Percentiles rank a stretch among this genome's conserved stretches.
These are phyloP conservation scores for Drosophila meridionalis DNA, from an alignment of 2,888 invertebrate species.

Conservation along the genomic window DNA sequence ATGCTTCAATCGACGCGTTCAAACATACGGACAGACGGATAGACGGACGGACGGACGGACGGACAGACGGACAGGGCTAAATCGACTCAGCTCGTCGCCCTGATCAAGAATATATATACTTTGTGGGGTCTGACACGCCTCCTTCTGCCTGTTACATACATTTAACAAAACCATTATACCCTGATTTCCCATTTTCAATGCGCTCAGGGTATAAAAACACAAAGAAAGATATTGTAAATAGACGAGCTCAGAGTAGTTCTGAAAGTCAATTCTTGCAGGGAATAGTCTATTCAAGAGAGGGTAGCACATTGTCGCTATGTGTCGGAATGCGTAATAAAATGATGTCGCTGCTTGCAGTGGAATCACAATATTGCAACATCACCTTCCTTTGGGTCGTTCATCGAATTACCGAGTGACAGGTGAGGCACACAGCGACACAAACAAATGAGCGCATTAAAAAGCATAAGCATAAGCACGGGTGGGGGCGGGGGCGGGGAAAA, in stretches of 20 bases:
- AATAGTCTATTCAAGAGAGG: neutral
- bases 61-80: no score
- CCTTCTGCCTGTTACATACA: no score
- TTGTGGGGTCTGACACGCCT: no score
- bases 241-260: neutral
- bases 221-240: neutral
- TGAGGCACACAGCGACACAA: constrained; percentile 24
- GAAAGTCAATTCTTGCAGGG: neutral
- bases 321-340: neutral
- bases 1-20: no score
- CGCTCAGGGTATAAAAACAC: neutral
- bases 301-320: neutral
- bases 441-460: constrained; percentile 75
- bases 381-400: constrained; percentile 35
- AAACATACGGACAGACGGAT: no score
- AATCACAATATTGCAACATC: constrained; percentile 34
- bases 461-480: constrained; percentile 47
- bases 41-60: no score
- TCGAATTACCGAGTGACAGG: constrained; percentile 66
- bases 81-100: no score
- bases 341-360: constrained; percentile 22
- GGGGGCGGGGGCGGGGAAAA: neutral
- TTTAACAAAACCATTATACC: no score
- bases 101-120: no score
- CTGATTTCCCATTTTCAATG: no score